Evolutionary conservation across 2,797 vertebrate genomes (phyloP).

Genomic region (Anguilla marmorata): DNA sequence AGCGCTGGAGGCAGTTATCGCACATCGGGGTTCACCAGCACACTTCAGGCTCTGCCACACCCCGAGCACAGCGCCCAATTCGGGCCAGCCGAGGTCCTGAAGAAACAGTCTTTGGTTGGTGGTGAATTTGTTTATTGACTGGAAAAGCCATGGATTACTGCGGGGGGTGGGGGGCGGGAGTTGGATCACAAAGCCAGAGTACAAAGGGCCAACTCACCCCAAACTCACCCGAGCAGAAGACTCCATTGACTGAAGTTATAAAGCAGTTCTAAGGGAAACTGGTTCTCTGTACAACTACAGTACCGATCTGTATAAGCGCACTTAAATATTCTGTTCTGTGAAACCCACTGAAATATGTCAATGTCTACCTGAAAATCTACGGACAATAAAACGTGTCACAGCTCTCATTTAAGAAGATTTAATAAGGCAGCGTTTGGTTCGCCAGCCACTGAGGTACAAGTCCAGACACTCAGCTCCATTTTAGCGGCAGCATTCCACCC

Average conservation of each 20-base stretch:
- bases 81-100: slow-evolving; percentile 5
- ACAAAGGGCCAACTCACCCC: slow-evolving; percentile 53
- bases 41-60: slow-evolving; percentile 33
- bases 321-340: not conserved
- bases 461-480: slow-evolving; percentile 49
- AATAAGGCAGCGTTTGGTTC: slow-evolving; percentile 1
- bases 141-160: slow-evolving; percentile 71
- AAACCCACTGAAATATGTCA: not conserved
- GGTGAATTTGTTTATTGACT: slow-evolving; percentile 65
- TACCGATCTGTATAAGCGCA: not conserved
- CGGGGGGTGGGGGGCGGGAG: slow-evolving; percentile 62
- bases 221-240: slow-evolving; percentile 40
- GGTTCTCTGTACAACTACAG: not conserved
- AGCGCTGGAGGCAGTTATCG: slow-evolving; percentile 20
- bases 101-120: slow-evolving; percentile 45
- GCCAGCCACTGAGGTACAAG: slow-evolving; percentile 38
- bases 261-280: not conserved
- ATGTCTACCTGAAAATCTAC: not conserved
- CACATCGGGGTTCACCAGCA: not conserved
- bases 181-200: slow-evolving; percentile 54
- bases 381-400: not conserved
- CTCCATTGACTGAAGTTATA: slow-evolving; percentile 43
- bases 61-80: slow-evolving; percentile 47
- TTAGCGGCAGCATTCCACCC: slow-evolving; percentile 41
- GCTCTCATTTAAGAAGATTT: not conserved